Base-by-base conservation (phyloP, 1,140 invertebrate species). In the Neoseiulus cucumeris region DNA sequence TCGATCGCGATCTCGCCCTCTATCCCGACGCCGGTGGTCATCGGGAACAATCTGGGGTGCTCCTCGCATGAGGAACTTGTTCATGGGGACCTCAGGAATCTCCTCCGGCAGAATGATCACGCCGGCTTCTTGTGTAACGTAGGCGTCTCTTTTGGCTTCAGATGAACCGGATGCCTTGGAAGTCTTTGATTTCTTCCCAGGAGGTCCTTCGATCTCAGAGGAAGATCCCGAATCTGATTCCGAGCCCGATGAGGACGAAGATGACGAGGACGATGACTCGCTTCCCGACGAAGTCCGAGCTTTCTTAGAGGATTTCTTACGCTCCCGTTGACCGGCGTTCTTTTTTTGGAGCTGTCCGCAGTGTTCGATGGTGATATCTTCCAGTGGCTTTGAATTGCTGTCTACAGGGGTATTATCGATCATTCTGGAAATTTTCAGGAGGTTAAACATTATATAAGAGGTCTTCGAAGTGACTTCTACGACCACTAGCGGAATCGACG, bases 271-370 rank as follows among this genome's bases (percentile, higher is more conserved):
- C 1, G 66, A 33, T n/a, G 69, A 71, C 39, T 64, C 65, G n/a
- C 44, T 55, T 20, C 39, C 42, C 1, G 68, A 64, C 33, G 65
- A 30, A 5, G 64, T 25, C 17, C 51, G 51, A 59, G 25, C 12
- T 17, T 59, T 33, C 51, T 59, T 59, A n/a, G 17, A 29, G 17
- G 28, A 22, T 59, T 59, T 59, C 22, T 59, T 59, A 5, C 22
- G 14, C 28, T 47, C 28, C 7, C 14, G 4, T 7, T 47, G 4
- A 14, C 28, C 14, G 4, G 45, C 4, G 4, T 47, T 47, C 18
- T 89, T 86, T 25, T 84, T n/a, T n/a, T n/a, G n/a, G n/a, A n/a
- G n/a, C n/a, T n/a, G 89, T 14, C 92, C 92, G 79, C 89, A 94
- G 75, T 89, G 88, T 51, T 82, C 76, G 69, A 97, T 89, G 72